These are phyloP conservation scores for Caenorhabditis sp. DNA, from an alignment of 2,888 invertebrate genomes.

Conservation along the genomic window DNA sequence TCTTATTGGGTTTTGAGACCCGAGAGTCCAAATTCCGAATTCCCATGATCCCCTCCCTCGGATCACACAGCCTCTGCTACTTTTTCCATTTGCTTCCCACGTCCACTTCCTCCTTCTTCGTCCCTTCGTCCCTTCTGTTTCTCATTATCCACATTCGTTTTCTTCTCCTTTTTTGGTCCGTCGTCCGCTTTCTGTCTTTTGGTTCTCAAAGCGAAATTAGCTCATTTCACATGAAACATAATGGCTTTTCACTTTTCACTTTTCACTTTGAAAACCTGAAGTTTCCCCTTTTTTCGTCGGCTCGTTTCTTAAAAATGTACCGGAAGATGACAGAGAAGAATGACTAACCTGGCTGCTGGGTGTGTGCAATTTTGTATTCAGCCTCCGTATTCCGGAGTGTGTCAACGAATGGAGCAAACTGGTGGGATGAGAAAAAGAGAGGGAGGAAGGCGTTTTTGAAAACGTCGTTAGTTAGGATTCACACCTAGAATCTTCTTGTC, in stretches of 20 bases:
- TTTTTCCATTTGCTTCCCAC: constrained; percentile 1
- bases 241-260: constrained; percentile 50
- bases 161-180: constrained; percentile 15
- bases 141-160: constrained; percentile 28
- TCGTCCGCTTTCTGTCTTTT: constrained; percentile 3
- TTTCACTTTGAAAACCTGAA: constrained; percentile 1
- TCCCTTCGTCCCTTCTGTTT: constrained; percentile 13
- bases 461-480: background rate
- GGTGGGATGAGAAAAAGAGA: background rate
- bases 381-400: background rate
- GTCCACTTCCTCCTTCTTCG: constrained; percentile 9
- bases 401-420: too few relatives aligned
- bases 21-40: constrained; percentile 1
- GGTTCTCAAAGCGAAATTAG: constrained; percentile 42
- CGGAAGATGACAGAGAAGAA: constrained; percentile 4
- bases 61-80: constrained; percentile 24
- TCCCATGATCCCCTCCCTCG: constrained; percentile 5
- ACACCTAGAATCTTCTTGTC: too few relatives aligned
- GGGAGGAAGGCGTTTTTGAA: background rate
- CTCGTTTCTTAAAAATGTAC: background rate
- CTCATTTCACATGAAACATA: constrained; percentile 48
- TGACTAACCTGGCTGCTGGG: background rate
- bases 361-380: background rate
- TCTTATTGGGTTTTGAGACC: constrained; percentile 33
- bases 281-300: constrained; percentile 10